These are phyloP conservation scores for Gorilla gorilla DNA, from an alignment of 2,113 vertebrate genomes.

Conservation along the genomic window DNA sequence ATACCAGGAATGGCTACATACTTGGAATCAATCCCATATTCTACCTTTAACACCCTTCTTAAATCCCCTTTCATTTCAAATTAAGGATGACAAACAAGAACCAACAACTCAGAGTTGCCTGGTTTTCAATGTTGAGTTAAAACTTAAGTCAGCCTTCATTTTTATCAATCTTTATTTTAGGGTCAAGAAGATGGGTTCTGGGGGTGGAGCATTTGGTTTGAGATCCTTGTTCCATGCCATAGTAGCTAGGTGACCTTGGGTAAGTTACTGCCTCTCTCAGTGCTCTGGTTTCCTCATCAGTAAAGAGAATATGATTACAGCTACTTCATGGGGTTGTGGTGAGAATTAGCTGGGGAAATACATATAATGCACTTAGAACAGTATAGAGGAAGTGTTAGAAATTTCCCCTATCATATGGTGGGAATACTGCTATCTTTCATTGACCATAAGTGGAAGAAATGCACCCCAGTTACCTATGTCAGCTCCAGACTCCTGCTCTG, in stretches of 20 bases:
- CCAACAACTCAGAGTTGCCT: background rate
- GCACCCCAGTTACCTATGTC: rapidly evolving
- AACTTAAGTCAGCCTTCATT: background rate
- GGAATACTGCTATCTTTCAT: background rate
- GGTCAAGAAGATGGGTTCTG: background rate
- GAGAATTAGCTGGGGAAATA: background rate
- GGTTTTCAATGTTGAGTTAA: background rate
- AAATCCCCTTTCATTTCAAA: background rate
- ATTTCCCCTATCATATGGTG: background rate
- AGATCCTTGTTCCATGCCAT: background rate
- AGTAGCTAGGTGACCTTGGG: background rate
- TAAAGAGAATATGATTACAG: background rate
- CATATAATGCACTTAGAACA: background rate
- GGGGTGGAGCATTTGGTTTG: background rate
- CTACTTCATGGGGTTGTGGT: background rate
- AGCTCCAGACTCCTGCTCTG: background rate
- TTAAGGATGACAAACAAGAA: background rate
- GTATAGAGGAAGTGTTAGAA: background rate
- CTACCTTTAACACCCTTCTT: background rate
- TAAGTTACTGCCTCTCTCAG: background rate
- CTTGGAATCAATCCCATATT: background rate
- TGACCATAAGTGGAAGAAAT: background rate
- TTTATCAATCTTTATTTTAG: background rate
- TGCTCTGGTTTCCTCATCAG: background rate
- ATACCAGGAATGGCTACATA: background rate